Percentiles rank a stretch among this genome's conserved stretches.
phyloP scores from a whole-genome alignment of 2,797 vertebrate species.

The Phrynocephalus forsythii region DNA sequence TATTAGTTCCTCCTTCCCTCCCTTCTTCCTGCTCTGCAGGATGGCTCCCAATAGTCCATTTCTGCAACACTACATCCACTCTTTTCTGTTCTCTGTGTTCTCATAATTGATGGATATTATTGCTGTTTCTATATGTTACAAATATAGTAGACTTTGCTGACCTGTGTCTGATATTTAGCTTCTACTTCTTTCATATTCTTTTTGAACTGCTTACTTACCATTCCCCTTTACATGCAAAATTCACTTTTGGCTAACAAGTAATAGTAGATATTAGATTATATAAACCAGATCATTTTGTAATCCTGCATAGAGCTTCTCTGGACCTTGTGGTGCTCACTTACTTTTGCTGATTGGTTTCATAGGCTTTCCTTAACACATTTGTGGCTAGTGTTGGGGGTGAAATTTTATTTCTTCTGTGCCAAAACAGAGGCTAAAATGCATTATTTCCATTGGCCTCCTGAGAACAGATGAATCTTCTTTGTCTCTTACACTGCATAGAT shows the following conservation, averaged over 20 bases:
- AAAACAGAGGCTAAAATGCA: conserved; percentile 56
- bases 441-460: conserved; percentile 52
- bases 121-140: background rate
- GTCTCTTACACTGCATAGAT: conserved; percentile 63
- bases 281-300: conserved; percentile 32
- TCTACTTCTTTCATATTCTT: background rate
- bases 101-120: background rate
- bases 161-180: background rate
- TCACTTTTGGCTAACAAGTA: conserved; percentile 38
- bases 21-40: background rate
- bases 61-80: background rate
- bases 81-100: background rate
- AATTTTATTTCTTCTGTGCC: conserved; percentile 39
- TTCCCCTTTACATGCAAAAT: background rate
- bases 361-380: conserved; percentile 45
- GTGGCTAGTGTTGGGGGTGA: conserved; percentile 27
- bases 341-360: conserved; percentile 47
- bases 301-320: conserved; percentile 37
- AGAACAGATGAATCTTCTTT: conserved; percentile 66
- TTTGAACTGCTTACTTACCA: background rate
- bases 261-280: conserved; percentile 51
- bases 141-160: background rate
- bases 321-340: conserved; percentile 25
- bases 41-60: conserved; percentile 24
- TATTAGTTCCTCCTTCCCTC: background rate